Evolutionary conservation across 2,888 invertebrate species (phyloP), one percentile per base, ranked within the genome.

Genomic region (Yponomeuta plumbellus): DNA sequence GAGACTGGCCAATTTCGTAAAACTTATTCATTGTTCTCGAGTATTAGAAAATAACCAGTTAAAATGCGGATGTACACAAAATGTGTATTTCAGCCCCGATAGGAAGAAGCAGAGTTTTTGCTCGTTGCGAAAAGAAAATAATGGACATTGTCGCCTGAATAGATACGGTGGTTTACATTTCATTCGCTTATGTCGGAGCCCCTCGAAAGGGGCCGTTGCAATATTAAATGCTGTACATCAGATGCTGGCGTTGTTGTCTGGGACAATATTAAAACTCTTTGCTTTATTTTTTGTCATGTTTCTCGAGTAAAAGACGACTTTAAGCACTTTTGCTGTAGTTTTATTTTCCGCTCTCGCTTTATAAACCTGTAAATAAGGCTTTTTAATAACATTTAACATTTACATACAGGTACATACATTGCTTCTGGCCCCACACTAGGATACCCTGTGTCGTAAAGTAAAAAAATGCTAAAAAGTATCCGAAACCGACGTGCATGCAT

Each of bases 111-210:
- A 69, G 21, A 44, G 22, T 52, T 56, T 23, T 21, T 21, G 74
- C 76, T 81, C 83, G 81, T 76, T 59, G 44, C 44, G 5, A 52
- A 67, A 70, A 70, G 74, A 74, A 80, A 78, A 83, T 83, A 84
- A 82, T 80, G 78, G 75, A 77, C 78, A 80, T 79, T 77, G 74
- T 21, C 23, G 52, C 17, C 21, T 64, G 64, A 64, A 64, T 44
- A 52, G 64, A 64, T 44, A 52, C 23, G 44, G 34, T 63, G 67
- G 71, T 72, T 73, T 71, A 69, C 73, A 70, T 73, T 74, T 73
- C 75, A 76, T 72, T 71, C 69, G 66, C 69, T 66, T 67, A 70
- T 66, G 67, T 44, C 65, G 64, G 22, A 21, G 17, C 67, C 11
- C 23, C 61, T 68, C 34, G 65, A 61, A 64, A 44, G 52, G 64